These are phyloP conservation scores for Drosophila algonquin DNA, from an alignment of 2,888 invertebrate genomes.

Conservation along the genomic window DNA sequence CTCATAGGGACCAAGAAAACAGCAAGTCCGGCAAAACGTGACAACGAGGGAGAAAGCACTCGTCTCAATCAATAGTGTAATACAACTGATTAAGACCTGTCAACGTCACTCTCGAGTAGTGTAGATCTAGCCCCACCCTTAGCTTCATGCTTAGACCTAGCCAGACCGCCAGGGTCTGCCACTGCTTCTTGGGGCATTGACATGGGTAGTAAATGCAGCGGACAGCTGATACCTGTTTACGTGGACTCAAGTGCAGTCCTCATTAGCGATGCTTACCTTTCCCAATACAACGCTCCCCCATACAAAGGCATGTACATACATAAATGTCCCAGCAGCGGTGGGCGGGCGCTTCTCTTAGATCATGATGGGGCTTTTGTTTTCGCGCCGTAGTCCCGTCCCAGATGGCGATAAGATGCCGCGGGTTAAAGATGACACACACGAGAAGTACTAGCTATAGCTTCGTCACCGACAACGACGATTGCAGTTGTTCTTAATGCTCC, in stretches of 20 bases:
- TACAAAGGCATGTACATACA: background rate
- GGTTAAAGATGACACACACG: conserved; percentile 50
- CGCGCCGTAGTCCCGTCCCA: background rate
- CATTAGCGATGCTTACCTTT: conserved; percentile 20
- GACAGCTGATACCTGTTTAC: conserved; percentile 16
- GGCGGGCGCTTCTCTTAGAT: background rate
- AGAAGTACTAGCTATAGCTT: conserved; percentile 24
- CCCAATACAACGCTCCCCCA: background rate
- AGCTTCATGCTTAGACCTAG: background rate
- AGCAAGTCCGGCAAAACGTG: conserved; percentile 34
- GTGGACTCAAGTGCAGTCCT: conserved; percentile 44
- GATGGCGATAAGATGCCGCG: conserved; percentile 44
- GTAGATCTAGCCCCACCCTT: conserved; percentile 14
- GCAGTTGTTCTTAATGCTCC: conserved; percentile 30
- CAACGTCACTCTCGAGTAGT: conserved; percentile 25
- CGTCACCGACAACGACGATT: conserved; percentile 51
- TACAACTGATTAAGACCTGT: conserved; percentile 32
- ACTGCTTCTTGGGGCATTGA: conserved; percentile 24
- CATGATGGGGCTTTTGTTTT: conserved; percentile 3
- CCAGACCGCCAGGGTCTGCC: background rate
- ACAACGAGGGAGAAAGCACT: conserved; percentile 31
- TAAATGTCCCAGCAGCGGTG: conserved; percentile 13
- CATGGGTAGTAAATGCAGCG: conserved; percentile 46
- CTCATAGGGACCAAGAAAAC: conserved; percentile 1
- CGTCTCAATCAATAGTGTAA: conserved; percentile 58